phyloP scores from a whole-genome alignment of 2,797 vertebrate species.

The Melanotaenia maccullochi region DNA sequence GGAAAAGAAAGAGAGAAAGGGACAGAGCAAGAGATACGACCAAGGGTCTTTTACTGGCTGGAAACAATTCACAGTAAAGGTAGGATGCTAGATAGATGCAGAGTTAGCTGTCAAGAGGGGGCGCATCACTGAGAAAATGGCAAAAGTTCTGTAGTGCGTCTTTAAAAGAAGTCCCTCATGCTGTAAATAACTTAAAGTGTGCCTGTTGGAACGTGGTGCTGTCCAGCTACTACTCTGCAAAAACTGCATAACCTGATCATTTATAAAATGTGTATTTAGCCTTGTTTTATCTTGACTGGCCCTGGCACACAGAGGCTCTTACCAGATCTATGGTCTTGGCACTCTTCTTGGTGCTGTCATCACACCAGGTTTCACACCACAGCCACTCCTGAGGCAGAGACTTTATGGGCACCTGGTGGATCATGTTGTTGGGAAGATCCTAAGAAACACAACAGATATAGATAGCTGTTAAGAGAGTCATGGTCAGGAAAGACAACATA shows the following conservation, averaged over 20 bases:
- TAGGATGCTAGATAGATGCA: too few relatives aligned
- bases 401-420: slow-evolving; percentile 98
- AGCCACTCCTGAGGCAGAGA: slow-evolving; percentile 98
- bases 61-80: too few relatives aligned
- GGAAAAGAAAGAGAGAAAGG: too few relatives aligned
- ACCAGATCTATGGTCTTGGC: slow-evolving; percentile 99
- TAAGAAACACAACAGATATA: slow-evolving; percentile 57
- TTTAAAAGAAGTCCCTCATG: background rate
- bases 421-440: slow-evolving; percentile 99
- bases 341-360: slow-evolving; percentile 89
- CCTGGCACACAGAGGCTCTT: slow-evolving; percentile 32
- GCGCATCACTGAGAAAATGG: too few relatives aligned
- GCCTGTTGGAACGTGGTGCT: background rate
- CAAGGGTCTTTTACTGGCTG: too few relatives aligned
- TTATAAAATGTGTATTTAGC: background rate
- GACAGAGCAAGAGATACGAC: too few relatives aligned
- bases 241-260: background rate
- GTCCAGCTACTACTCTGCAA: background rate
- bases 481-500: background rate
- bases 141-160: too few relatives aligned
- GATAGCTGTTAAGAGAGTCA: background rate
- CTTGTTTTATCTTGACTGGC: background rate
- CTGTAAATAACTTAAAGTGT: background rate
- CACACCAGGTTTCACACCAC: slow-evolving; percentile 99
- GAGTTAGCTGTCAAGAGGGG: too few relatives aligned